Evolutionary conservation across 2,113 vertebrate species (phyloP).

Genomic region (Aphyosemion australe): DNA sequence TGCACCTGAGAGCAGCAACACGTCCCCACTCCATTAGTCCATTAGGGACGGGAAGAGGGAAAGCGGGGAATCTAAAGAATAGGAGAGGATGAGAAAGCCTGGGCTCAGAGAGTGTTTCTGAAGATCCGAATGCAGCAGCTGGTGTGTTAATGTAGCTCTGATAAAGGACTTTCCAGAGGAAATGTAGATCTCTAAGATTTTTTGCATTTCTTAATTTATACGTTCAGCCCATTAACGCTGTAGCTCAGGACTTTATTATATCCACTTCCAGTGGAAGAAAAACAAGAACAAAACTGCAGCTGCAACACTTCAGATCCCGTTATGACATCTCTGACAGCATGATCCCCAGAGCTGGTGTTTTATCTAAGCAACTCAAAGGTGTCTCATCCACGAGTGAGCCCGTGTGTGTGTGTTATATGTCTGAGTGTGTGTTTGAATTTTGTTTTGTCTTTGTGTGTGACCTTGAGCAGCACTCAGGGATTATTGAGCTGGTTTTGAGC

Average conservation of each 20-base stretch:
- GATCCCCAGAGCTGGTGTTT: slow-evolving; percentile 40
- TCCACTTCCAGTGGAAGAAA: not conserved
- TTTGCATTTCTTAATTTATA: slow-evolving; percentile 28
- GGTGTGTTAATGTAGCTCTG: slow-evolving; percentile 4
- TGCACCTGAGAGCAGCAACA: slow-evolving; percentile 46
- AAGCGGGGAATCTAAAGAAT: slow-evolving; percentile 4
- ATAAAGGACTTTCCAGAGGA: not conserved
- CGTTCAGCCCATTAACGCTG: slow-evolving; percentile 10
- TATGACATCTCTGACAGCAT: slow-evolving; percentile 22
- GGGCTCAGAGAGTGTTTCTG: slow-evolving; percentile 14
- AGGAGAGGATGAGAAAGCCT: not conserved
- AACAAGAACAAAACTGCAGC: not conserved
- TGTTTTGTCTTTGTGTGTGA: slow-evolving; percentile 49
- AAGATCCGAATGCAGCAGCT: slow-evolving; percentile 7
- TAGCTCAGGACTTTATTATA: slow-evolving; percentile 14
- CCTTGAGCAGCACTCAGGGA: slow-evolving; percentile 61
- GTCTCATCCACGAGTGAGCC: slow-evolving; percentile 40
- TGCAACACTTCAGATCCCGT: slow-evolving; percentile 15
- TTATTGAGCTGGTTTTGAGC: slow-evolving; percentile 49
- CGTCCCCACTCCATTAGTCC: slow-evolving; percentile 48
- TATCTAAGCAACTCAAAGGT: slow-evolving; percentile 41
- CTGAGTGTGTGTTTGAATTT: slow-evolving; percentile 19
- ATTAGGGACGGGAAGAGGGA: slow-evolving; percentile 37
- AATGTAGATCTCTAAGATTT: slow-evolving; percentile 5
- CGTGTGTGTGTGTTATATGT: slow-evolving; percentile 1